Evolutionary conservation across 2,888 invertebrate species (phyloP), one percentile per base, ranked within the genome.

Genomic region (Toxonevra muliebris): DNA sequence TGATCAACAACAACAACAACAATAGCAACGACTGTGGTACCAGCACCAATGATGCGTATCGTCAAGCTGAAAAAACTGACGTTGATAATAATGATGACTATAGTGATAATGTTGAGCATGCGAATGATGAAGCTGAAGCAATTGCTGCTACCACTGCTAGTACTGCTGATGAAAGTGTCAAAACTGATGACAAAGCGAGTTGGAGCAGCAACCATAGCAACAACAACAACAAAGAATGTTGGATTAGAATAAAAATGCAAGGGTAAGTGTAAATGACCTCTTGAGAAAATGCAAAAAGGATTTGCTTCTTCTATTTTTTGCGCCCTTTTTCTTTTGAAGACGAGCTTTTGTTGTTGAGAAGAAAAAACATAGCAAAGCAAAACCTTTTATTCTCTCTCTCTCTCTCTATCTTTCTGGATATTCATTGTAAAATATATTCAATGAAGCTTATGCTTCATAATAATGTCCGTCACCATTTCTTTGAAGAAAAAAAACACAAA

Each of bases 221-320:
- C n/a, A n/a, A 7, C 40, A 20, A 15, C 61, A 68, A 45, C 62
- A 68, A 59, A 58, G 69, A 68, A 69, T 71, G 71, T 52, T 69
- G 67, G 71, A 71, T 71, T 67, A 54, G 71, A 71, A 59, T 71
- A 62, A 65, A 69, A 54, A 60, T 20, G 54, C 41, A 40, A 10
- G 55, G 48, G 55, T 61, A 50, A 17, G 59, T 55, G 11, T 11
- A 53, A 48, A n/a, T 48, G 10, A 5, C 11, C 41, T 9, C 19
- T 54, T 54, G 55, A 20, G 40, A 43, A 15, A 30, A 30, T 30
- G 7, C 30, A 30, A 30, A 30, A 30, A 30, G 30, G 30, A 30
- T 30, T 30, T 30, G 2, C 30, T 30, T 30, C 30, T 30, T 30
- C 30, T 30, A n/a, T n/a, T n/a, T n/a, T n/a, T n/a, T n/a, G n/a